Evolutionary conservation across 2,113 vertebrate species (phyloP).

Genomic region (Bubo bubo): DNA sequence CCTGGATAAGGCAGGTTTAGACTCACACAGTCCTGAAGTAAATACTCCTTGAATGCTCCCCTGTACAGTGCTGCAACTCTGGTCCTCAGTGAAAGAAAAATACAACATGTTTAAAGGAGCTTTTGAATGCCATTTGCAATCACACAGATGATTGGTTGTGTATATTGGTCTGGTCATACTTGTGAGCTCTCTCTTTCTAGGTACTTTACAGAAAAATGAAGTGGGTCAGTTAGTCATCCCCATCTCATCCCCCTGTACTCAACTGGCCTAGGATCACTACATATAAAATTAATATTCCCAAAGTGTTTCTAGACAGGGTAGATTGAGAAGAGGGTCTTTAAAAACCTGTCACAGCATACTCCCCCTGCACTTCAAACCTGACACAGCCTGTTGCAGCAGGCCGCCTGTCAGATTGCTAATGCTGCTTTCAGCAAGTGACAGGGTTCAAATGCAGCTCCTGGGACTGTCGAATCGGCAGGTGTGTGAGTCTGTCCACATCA

Average conservation of each 20-base stretch:
- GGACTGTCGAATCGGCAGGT: neutral
- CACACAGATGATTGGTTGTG: neutral
- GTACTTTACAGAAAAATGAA: neutral
- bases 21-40: neutral
- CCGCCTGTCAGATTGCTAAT: rapidly evolving
- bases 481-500: neutral
- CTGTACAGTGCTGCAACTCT: neutral
- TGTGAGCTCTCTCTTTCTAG: neutral
- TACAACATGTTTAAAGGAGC: neutral
- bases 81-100: neutral
- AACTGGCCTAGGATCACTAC: neutral
- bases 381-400: neutral
- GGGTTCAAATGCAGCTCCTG: neutral
- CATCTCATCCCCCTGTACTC: rapidly evolving
- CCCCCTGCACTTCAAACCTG: neutral
- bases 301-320: neutral
- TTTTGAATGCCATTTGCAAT: neutral
- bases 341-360: rapidly evolving
- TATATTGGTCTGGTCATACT: neutral
- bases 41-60: neutral
- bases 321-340: neutral
- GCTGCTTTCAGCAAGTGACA: neutral
- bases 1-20: neutral
- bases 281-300: neutral
- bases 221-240: neutral